Base-by-base conservation (phyloP, 2,113 vertebrate genomes). In the Brevimyrus niger region DNA sequence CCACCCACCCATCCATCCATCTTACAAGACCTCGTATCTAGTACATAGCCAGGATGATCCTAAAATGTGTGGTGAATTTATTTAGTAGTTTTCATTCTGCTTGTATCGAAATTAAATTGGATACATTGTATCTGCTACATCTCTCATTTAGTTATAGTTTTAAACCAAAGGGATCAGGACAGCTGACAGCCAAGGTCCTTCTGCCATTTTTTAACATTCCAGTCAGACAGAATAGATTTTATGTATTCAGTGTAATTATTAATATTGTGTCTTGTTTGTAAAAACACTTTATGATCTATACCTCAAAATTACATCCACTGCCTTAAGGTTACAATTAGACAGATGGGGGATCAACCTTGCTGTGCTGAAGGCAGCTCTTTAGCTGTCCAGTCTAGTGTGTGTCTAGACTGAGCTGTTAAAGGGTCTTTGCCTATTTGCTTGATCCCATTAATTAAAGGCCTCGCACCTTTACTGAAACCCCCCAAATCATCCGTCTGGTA, bases 371-470 rank as follows among this genome's bases (percentile, higher is more conserved):
- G 31, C 50, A 80, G 35, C 0, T 1, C 17, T 48, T 65, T 53
- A 46, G 65, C 35, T 85, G 88, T 86, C 88, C 88, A 86, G 53
- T 31, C 80, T 27, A 44, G 80, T 55, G 48, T 82, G n/a, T 88
- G 65, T 47, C 42, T 51, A 76, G 61, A 88, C 76, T 53, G 50
- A 58, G 9, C 88, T 38, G 47, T 50, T 82, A 27, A 53, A 83
- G 58, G 46, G 88, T 82, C 50, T 89, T 89, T 38, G 42, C 50
- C 27, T 55, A 80, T 89, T 55, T 89, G n/a, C 88, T 53, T 82
- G 47, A 88, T 88, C 69, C 73, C 73, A 44, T 53, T 35, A 58
- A 85, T 89, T 85, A 85, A 89, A 89, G 76, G 80, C 50, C 46
- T 58, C 6, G 19, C 5, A 83, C 48, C 73, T 53, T 42, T 44